Evolutionary conservation across 2,888 invertebrate genomes (phyloP).

Genomic region (Lamellibrachia columna): DNA sequence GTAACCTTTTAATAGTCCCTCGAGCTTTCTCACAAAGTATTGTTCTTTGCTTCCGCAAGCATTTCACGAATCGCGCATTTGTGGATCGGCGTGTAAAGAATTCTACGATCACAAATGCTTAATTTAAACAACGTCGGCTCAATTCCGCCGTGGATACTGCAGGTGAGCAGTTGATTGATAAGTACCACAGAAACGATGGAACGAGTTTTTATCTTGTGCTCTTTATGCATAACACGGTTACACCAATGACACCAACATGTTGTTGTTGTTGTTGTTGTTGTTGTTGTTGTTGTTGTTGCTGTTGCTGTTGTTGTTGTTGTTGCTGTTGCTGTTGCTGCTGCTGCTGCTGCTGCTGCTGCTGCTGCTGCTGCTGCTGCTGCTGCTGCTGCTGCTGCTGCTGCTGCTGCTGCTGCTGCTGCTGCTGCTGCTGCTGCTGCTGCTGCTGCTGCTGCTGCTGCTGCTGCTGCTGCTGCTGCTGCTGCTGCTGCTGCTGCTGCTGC

Average conservation of each 20-base stretch:
- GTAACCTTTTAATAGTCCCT: neutral
- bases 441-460: neutral
- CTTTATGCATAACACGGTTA: neutral
- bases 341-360: neutral
- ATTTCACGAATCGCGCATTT: neutral
- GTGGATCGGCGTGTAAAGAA: neutral
- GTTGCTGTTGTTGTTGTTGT: neutral
- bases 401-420: neutral
- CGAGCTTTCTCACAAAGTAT: neutral
- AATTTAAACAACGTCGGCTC: neutral
- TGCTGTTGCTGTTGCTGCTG: neutral
- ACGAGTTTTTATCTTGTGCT: neutral
- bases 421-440: neutral
- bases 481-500: neutral
- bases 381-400: neutral
- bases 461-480: neutral
- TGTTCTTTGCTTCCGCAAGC: neutral
- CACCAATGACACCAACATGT: neutral
- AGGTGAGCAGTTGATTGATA: neutral
- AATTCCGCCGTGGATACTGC: neutral
- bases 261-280: neutral
- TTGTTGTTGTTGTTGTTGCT: neutral
- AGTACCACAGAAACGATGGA: neutral
- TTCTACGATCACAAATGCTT: neutral
- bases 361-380: neutral